Evolutionary conservation across 2,797 vertebrate species (phyloP).

Genomic region (Hypotaenidia okinawae): DNA sequence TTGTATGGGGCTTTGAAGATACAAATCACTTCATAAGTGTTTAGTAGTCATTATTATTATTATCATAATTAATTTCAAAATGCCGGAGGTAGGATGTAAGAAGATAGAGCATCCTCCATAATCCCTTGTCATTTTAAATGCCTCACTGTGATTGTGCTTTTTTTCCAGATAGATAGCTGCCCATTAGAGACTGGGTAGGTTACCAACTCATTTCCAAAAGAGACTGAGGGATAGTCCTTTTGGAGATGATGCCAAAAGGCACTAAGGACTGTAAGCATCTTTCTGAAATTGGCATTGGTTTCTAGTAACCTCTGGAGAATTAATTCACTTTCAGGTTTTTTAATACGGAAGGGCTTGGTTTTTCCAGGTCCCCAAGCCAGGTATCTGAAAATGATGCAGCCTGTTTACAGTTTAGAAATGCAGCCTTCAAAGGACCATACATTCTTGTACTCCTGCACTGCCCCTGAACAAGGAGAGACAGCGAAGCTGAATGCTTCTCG

Average conservation of each 20-base stretch:
- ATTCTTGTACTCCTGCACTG: background rate
- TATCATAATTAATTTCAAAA: conserved; percentile 37
- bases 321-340: background rate
- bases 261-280: background rate
- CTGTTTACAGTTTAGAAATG: background rate
- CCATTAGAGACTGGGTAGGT: background rate
- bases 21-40: conserved; percentile 11
- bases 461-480: background rate
- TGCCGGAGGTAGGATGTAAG: background rate
- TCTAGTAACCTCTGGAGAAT: background rate
- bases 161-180: background rate
- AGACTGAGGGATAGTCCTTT: background rate
- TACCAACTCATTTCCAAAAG: background rate
- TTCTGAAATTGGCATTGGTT: background rate
- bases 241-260: background rate
- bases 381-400: background rate
- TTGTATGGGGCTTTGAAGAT: conserved; percentile 20
- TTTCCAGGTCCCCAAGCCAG: background rate
- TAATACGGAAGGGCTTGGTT: background rate
- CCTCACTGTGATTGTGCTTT: background rate
- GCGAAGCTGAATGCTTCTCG: background rate
- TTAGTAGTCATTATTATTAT: conserved; percentile 48
- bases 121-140: background rate
- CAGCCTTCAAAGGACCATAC: background rate
- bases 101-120: background rate